Conservation (phyloP, 1,140 invertebrate genomes). For the Augochlora pura region DNA sequence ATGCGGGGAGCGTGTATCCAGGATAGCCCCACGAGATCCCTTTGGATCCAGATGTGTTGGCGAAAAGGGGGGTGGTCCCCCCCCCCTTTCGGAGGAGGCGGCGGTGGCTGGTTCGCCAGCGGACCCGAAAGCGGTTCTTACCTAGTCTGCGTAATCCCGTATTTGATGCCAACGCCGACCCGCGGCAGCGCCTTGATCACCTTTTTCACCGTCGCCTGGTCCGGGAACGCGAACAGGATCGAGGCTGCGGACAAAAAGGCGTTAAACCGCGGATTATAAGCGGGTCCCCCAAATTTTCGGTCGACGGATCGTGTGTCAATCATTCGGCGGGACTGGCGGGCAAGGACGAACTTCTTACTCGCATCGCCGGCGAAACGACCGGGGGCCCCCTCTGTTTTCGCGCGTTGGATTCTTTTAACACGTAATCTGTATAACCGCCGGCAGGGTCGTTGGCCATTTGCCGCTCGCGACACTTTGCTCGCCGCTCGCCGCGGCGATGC, state of each 20-base stretch:
- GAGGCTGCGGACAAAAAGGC: slow-evolving; percentile 88
- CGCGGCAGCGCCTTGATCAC: slow-evolving; percentile 98
- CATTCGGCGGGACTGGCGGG: slow-evolving; percentile 30
- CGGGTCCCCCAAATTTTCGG: slow-evolving; percentile 19
- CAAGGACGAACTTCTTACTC: slow-evolving; percentile 30
- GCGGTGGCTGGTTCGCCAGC: too few relatives aligned
- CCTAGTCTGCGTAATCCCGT: slow-evolving; percentile 98
- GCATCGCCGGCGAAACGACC: not conserved
- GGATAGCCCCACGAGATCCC: slow-evolving; percentile 40
- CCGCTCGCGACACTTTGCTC: too few relatives aligned
- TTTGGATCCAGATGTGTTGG: slow-evolving; percentile 51
- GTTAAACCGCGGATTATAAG: slow-evolving; percentile 64
- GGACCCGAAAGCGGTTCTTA: slow-evolving; percentile 80
- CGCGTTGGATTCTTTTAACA: not conserved
- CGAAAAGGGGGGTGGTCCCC: too few relatives aligned
- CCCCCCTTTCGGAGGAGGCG: too few relatives aligned
- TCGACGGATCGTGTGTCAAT: slow-evolving; percentile 42
- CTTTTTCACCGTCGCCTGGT: slow-evolving; percentile 98
- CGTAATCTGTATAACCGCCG: not conserved
- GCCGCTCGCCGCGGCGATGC: too few relatives aligned
- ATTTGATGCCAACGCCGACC: slow-evolving; percentile 99
- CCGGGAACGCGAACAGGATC: slow-evolving; percentile 98
- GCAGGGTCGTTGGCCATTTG: too few relatives aligned
- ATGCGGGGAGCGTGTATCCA: slow-evolving; percentile 68
- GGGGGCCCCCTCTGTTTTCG: not conserved